phyloP scores from a whole-genome alignment of 2,113 vertebrate genomes.

The Meles meles region DNA sequence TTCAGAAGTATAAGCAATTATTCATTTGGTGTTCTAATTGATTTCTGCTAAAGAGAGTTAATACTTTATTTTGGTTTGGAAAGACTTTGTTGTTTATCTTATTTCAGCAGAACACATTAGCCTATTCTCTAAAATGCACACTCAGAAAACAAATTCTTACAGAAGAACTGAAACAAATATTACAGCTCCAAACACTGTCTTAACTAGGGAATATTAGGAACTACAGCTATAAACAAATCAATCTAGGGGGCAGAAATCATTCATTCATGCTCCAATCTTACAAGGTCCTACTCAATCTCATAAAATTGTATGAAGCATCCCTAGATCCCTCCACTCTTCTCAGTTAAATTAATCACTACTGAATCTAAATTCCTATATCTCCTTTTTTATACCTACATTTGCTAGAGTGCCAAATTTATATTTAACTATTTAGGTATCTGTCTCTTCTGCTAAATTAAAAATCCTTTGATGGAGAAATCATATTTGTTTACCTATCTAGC shows the following conservation, averaged over 20 bases:
- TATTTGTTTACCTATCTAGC: not conserved
- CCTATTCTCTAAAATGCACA: constrained; percentile 2
- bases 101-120: not conserved
- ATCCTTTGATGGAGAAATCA: not conserved
- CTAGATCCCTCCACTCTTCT: not conserved
- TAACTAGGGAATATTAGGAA: not conserved
- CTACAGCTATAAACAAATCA: not conserved
- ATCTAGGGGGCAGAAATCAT: not conserved
- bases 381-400: not conserved
- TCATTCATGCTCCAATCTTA: not conserved
- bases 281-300: not conserved
- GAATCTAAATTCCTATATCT: not conserved
- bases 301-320: not conserved
- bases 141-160: not conserved
- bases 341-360: constrained; percentile 30
- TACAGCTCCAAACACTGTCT: not conserved
- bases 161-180: constrained; percentile 27
- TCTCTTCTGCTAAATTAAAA: not conserved
- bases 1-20: constrained; percentile 13
- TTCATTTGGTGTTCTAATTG: constrained; percentile 8
- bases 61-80: not conserved
- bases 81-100: not conserved
- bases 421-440: not conserved
- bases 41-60: constrained; percentile 43
- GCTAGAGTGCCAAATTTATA: not conserved